These are phyloP conservation scores for Napeogenes inachia DNA, from an alignment of 2,888 invertebrate genomes.

Conservation along the genomic window DNA sequence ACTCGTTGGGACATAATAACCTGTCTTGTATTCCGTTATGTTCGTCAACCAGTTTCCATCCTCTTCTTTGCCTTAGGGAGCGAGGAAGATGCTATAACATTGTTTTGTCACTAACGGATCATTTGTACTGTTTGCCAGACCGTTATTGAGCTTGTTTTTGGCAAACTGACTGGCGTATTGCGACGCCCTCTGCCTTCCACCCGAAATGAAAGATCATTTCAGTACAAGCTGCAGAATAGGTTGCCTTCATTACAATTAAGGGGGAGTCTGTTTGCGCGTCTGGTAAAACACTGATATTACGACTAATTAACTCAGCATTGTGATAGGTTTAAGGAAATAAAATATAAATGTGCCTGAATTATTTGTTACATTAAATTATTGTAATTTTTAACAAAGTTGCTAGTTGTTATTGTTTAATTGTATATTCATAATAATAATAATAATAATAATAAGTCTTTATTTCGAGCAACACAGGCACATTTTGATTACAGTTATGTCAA, in stretches of 20 bases:
- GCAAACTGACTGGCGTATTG: conserved; percentile 64
- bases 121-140: conserved; percentile 73
- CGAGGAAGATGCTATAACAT: conserved; percentile 51
- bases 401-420: not conserved
- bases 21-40: conserved; percentile 69
- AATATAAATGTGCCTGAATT: conserved; percentile 43
- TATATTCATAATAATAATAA: no score
- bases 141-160: conserved; percentile 75
- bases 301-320: conserved; percentile 71
- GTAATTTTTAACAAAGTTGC: not conserved
- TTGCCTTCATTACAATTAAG: conserved; percentile 70
- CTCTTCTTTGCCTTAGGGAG: conserved; percentile 38
- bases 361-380: not conserved
- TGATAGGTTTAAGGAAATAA: conserved; percentile 52
- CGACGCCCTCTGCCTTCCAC: conserved; percentile 59
- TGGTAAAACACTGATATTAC: conserved; percentile 71
- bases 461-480: no score
- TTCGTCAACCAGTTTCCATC: conserved; percentile 56
- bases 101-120: conserved; percentile 72
- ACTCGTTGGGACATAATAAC: conserved; percentile 70
- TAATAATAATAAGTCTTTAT: no score
- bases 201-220: conserved; percentile 66
- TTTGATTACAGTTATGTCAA: no score
- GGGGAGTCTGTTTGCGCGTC: conserved; percentile 71
- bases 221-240: conserved; percentile 62